Conservation (phyloP, 2,113 vertebrate genomes). For the Macrotus californicus region DNA sequence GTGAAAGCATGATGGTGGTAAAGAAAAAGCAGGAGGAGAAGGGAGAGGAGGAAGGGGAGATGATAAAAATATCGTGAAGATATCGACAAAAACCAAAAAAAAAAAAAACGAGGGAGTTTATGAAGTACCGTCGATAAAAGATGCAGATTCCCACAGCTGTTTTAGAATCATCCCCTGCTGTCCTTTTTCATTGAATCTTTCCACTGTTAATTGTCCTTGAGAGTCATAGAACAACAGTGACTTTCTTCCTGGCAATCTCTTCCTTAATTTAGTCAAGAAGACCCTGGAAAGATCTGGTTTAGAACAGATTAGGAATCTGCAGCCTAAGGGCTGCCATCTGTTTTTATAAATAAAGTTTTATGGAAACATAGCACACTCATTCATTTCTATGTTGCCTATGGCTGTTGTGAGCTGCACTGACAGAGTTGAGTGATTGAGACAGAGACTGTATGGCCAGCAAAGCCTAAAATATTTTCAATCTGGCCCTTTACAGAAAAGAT, state of each 20-base stretch:
- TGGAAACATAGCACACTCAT: background rate
- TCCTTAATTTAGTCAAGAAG: background rate
- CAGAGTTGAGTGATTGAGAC: background rate
- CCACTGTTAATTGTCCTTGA: background rate
- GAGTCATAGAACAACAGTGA: background rate
- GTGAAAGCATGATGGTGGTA: background rate
- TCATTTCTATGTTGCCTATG: background rate
- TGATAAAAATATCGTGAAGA: background rate
- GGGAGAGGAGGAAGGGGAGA: background rate
- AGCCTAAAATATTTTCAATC: background rate
- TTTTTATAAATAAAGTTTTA: constrained; percentile 12
- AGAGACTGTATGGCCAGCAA: background rate
- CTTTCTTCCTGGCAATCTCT: background rate
- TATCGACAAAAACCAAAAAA: background rate
- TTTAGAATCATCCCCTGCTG: background rate
- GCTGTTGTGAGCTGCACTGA: background rate
- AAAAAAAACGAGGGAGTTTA: background rate
- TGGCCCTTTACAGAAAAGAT: background rate
- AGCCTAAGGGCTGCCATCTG: background rate
- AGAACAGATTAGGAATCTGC: background rate
- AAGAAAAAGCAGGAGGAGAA: background rate
- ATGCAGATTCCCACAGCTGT: background rate
- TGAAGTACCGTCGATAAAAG: background rate
- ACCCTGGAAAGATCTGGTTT: background rate
- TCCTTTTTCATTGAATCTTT: background rate